Percentiles rank a stretch among this genome's conserved stretches.
phyloP scores from a whole-genome alignment of 35 echinoderm and acorn worm species.

The Eucidaris tribuloides region DNA sequence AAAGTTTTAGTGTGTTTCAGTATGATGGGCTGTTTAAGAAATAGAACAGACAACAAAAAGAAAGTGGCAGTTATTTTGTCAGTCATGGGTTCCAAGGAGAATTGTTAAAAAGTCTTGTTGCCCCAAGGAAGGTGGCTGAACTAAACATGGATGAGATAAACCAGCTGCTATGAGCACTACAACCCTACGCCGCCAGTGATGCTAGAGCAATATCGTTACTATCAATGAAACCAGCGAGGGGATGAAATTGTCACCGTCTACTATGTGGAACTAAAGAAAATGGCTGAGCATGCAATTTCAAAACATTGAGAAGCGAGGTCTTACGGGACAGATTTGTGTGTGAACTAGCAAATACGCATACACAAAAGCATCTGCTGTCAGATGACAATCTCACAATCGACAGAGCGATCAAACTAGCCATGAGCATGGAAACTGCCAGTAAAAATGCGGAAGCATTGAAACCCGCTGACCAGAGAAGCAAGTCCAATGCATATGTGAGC shows the following conservation, averaged over 20 bases:
- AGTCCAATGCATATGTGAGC: background rate
- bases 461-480: too few species aligned
- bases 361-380: background rate
- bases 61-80: background rate
- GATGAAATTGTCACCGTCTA: background rate
- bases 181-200: background rate
- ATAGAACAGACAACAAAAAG: constrained; percentile 4
- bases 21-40: too few species aligned
- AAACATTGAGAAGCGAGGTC: background rate
- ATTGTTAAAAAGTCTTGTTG: background rate
- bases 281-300: background rate
- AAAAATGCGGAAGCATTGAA: background rate
- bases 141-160: background rate
- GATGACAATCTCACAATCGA: background rate
- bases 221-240: background rate
- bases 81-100: background rate
- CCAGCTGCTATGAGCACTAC: background rate
- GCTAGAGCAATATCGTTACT: background rate
- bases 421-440: background rate
- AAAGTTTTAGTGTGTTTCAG: too few species aligned
- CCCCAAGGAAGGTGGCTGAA: background rate
- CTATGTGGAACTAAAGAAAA: background rate
- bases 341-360: background rate
- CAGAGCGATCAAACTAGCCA: background rate
- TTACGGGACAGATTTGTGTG: background rate